These are phyloP conservation scores for Unio pictorum DNA, from an alignment of 2,888 invertebrate genomes.

Conservation along the genomic window DNA sequence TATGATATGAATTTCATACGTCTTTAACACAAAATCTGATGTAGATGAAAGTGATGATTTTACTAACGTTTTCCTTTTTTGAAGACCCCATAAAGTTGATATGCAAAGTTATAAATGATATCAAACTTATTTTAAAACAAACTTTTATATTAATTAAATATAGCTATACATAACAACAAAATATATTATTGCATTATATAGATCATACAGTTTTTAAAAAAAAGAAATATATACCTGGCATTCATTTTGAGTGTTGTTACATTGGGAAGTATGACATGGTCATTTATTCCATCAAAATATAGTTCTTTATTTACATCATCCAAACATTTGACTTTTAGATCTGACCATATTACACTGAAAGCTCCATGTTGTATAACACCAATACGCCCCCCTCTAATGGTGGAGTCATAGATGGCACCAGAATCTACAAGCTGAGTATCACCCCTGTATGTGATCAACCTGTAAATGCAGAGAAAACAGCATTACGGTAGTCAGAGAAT, in stretches of 20 bases:
- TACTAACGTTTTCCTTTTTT: too few species aligned
- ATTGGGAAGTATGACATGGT: conserved; percentile 41
- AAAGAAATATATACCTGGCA: conserved; percentile 28
- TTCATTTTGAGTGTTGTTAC: conserved; percentile 41
- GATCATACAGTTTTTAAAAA: not conserved
- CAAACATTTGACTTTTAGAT: conserved; percentile 46
- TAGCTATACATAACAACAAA: not conserved
- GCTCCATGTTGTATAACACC: conserved; percentile 57
- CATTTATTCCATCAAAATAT: conserved; percentile 50
- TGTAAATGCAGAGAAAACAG: conserved; percentile 10
- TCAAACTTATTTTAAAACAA: too few species aligned
- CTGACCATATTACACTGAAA: conserved; percentile 49
- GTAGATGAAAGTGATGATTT: too few species aligned
- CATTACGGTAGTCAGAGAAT: too few species aligned
- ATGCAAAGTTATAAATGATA: too few species aligned
- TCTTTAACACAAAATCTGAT: too few species aligned
- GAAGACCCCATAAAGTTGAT: too few species aligned
- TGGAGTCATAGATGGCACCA: conserved; percentile 53
- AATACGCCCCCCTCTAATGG: conserved; percentile 55
- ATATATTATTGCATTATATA: too few species aligned
- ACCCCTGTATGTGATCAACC: conserved; percentile 41
- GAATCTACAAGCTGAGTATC: conserved; percentile 45
- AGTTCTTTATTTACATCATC: conserved; percentile 50
- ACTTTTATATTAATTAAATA: not conserved
- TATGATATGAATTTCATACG: too few species aligned